phyloP scores from a whole-genome alignment of 1,140 invertebrate genomes.

The Drosophila watanabei region DNA sequence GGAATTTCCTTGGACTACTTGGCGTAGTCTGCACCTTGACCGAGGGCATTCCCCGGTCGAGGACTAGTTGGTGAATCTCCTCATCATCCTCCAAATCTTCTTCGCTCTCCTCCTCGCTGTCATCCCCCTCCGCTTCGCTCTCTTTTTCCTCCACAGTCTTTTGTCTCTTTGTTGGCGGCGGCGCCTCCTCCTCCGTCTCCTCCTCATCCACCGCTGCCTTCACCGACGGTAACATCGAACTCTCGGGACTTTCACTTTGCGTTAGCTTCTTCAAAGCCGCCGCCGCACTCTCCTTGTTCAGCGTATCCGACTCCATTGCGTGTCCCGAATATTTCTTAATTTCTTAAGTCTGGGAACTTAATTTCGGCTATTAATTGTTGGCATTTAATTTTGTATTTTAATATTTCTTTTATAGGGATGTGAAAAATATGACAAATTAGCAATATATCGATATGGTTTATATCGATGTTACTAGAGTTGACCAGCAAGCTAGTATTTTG shows the following conservation, averaged over 20 bases:
- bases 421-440: not conserved
- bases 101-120: not conserved
- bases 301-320: constrained; percentile 76
- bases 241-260: constrained; percentile 72
- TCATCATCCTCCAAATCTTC: constrained; percentile 20
- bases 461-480: not conserved
- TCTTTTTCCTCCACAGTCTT: constrained; percentile 33
- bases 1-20: constrained; percentile 85
- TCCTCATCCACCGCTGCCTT: constrained; percentile 8
- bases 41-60: not conserved
- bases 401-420: constrained; percentile 6
- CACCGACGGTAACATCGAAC: constrained; percentile 6
- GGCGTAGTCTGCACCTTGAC: constrained; percentile 57
- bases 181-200: constrained; percentile 14
- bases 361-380: not conserved
- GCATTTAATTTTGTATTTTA: constrained; percentile 13
- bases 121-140: not conserved
- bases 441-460: not conserved
- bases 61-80: constrained; percentile 45
- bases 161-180: constrained; percentile 63
- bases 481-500: not conserved
- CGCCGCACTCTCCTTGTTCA: constrained; percentile 63
- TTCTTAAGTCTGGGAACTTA: not conserved
- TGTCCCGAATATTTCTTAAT: constrained; percentile 14
- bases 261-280: constrained; percentile 36